These are phyloP conservation scores for Phortica okadai DNA, from an alignment of 2,888 invertebrate genomes.

Conservation along the genomic window DNA sequence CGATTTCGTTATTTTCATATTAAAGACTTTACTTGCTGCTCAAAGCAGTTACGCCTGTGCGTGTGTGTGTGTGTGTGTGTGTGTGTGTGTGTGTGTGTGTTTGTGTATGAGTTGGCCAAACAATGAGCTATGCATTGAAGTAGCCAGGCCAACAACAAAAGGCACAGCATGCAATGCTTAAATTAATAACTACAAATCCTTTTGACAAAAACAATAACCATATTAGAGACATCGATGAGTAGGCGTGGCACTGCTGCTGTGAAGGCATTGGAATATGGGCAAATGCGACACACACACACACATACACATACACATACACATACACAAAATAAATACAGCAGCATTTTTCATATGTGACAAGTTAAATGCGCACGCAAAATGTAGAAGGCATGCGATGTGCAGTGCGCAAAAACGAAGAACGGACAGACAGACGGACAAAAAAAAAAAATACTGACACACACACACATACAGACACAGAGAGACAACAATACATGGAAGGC, in stretches of 20 bases:
- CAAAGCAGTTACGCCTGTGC: too few species aligned
- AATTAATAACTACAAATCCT: too few species aligned
- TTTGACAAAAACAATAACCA: too few species aligned
- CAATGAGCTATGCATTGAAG: too few species aligned
- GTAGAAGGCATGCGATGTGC: neutral
- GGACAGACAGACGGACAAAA: neutral
- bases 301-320: constrained; percentile 36
- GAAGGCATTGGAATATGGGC: neutral
- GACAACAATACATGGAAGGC: constrained; percentile 24
- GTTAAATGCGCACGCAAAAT: constrained; percentile 10
- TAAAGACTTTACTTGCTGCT: too few species aligned
- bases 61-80: neutral
- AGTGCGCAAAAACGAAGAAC: neutral
- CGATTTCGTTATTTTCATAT: neutral
- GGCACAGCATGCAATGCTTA: too few species aligned
- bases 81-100: constrained; percentile 24
- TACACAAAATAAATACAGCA: constrained; percentile 28
- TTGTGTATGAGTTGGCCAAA: constrained; percentile 3
- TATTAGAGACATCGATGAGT: too few species aligned
- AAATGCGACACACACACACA: constrained; percentile 42
- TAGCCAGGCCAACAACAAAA: too few species aligned
- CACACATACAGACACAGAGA: neutral
- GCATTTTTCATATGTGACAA: constrained; percentile 37
- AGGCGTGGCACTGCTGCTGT: too few species aligned
- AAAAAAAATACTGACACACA: constrained; percentile 1